phyloP scores from a whole-genome alignment of 1,140 invertebrate genomes.

The Hestina assimilis region DNA sequence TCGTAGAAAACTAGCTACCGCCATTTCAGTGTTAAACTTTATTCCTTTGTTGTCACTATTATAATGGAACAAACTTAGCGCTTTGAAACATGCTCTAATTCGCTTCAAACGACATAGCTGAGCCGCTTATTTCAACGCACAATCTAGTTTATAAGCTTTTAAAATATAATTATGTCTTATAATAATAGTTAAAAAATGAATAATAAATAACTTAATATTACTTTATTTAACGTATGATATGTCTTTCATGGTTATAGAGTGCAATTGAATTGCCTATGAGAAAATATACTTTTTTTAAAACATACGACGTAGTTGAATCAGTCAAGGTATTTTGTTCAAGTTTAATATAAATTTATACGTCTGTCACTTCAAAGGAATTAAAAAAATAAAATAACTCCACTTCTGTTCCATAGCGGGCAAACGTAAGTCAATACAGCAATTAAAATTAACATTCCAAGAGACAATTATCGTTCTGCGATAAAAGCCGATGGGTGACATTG shows the following conservation, averaged over 20 bases:
- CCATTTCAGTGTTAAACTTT: slow-evolving; percentile 16
- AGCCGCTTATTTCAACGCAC: background rate
- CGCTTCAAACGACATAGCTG: background rate
- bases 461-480: slow-evolving; percentile 30
- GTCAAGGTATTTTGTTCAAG: too few species aligned
- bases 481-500: slow-evolving; percentile 30
- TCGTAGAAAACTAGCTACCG: slow-evolving; percentile 25
- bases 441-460: slow-evolving; percentile 30
- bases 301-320: too few species aligned
- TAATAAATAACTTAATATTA: too few species aligned
- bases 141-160: too few species aligned
- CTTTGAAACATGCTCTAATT: background rate
- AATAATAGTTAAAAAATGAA: too few species aligned
- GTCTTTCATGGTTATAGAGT: too few species aligned
- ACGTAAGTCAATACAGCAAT: slow-evolving; percentile 18
- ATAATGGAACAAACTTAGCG: slow-evolving; percentile 1
- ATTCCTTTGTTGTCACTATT: slow-evolving; percentile 1
- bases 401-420: background rate
- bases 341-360: too few species aligned
- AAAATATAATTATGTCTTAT: too few species aligned
- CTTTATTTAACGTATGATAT: too few species aligned
- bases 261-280: too few species aligned
- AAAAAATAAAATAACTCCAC: background rate
- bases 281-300: too few species aligned
- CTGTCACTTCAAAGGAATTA: background rate